Base-by-base conservation (phyloP, 2,888 invertebrate species). In the Lithophane leautieri region DNA sequence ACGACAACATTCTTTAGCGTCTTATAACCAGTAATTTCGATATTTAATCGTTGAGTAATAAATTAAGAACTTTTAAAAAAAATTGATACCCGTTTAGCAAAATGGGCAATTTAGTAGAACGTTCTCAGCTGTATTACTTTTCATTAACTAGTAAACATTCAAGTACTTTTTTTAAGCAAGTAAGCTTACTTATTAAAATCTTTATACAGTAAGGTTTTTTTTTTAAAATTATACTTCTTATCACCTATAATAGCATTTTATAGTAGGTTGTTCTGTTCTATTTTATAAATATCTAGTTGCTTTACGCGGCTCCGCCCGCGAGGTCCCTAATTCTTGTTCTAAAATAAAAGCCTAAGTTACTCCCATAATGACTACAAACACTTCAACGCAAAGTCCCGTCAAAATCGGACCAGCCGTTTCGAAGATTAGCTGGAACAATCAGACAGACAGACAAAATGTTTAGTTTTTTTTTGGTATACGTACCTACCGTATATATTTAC, bases 31-130 rank as follows among this genome's bases (percentile, higher is more conserved):
- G 84, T 81, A 82, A 79, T 86, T 87, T 79, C n/a, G 75, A 88
- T 85, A 69, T 83, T 82, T 88, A 89, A 90, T 86, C 72, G 73
- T 70, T 74, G 69, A 71, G 82, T 85, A 79, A 86, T 86, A 89
- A 86, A 85, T 84, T 83, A 85, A 81, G 70, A 66, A 63, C 58
- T 42, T 68, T 73, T 81, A 85, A 81, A 81, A 85, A 82, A 85
- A 78, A 56, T 63, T 76, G 54, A 76, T 70, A 75, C 61, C 75
- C 72, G 42, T 76, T 81, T 81, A 83, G 73, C 40, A 73, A 79
- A 70, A 76, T 70, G 70, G 66, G 65, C 66, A 72, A 83, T 85
- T 83, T 79, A 68, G 72, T 78, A n/a, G 76, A 80, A 71, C 72
- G 81, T 84, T 87, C 87, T 83, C 60, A 47, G 12, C 25, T 71